A percentile compares a stretch with the other conserved stretches of the same genome.
phyloP scores from a whole-genome alignment of 2,113 vertebrate species.

The Paradoxurus hermaphroditus region DNA sequence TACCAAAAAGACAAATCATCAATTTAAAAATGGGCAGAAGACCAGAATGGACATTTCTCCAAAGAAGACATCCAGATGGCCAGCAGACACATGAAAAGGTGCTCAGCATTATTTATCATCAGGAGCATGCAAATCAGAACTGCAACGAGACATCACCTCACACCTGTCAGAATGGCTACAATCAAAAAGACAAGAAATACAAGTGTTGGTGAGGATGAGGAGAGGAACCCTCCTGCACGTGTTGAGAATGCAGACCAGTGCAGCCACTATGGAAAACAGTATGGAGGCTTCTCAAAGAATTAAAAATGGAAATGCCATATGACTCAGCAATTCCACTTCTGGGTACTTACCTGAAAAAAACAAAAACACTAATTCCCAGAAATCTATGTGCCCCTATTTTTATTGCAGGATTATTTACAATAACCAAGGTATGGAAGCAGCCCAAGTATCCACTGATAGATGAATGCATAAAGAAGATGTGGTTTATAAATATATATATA shows the following conservation, averaged over 20 bases:
- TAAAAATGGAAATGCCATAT: background rate
- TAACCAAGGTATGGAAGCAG: background rate
- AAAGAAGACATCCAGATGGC: background rate
- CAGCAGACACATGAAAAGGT: background rate
- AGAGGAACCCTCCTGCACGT: background rate
- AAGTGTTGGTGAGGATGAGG: background rate
- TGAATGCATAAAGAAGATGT: background rate
- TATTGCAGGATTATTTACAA: background rate
- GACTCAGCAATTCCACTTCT: background rate
- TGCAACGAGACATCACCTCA: background rate
- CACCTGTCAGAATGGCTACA: background rate
- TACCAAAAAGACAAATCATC: background rate
- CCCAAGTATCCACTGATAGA: background rate
- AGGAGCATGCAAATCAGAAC: background rate
- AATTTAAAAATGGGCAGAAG: background rate
- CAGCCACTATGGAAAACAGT: background rate
- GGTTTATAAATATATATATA: no score
- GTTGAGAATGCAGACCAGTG: fast-evolving
- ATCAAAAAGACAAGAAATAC: background rate
- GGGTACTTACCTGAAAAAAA: background rate
- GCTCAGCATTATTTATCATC: background rate
- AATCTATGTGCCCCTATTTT: background rate
- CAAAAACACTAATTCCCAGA: background rate
- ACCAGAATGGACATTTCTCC: background rate
- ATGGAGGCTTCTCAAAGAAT: background rate